Evolutionary conservation across 2,888 invertebrate species (phyloP), one percentile per base, ranked within the genome.

Genomic region (Notocelia uddmanniana): DNA sequence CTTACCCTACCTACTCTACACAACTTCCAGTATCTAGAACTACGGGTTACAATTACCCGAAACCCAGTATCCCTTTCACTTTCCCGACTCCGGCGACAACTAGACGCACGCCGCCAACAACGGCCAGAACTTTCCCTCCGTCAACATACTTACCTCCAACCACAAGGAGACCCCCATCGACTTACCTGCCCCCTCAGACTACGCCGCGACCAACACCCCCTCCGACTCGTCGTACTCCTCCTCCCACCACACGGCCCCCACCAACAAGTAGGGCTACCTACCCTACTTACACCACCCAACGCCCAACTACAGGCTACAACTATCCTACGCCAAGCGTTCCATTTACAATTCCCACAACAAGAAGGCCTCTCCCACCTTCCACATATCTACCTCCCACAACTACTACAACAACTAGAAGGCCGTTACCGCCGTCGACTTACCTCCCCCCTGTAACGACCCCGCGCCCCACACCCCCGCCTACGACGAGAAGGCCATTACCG

Each of bases 301-400:
- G 45, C 63, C 68, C 76, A 10, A 86, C 85, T 0, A 86, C 87
- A 31, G 86, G 86, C 0, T 88, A 88, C 74, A 80, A 78, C 18
- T 87, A 88, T 57, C 83, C 85, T 2, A 81, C 79, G 1, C 86
- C 86, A 0, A 77, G 74, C 45, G 64, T 80, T 1, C 76, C 78
- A 5, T 81, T 81, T 52, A 81, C 81, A 0, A 74, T 78, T 57
- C 81, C 83, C 0, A 76, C 84, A 1, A 79, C 79, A 3, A 79
- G 76, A 11, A 76, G 77, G 8, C 76, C 78, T 5, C 78, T 79
- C 9, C 74, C 74, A 2, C 60, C 69, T 1, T 59, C 69, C 11
- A 71, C 63, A 3, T 72, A 74, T 41, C 13, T 73, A 18, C 10
- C 76, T 71, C 19, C 76, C 62, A 34, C 73, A 59, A 73, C 73